Evolutionary conservation across 2,888 invertebrate species (phyloP).

Genomic region (Macrosoma leucophasiata): DNA sequence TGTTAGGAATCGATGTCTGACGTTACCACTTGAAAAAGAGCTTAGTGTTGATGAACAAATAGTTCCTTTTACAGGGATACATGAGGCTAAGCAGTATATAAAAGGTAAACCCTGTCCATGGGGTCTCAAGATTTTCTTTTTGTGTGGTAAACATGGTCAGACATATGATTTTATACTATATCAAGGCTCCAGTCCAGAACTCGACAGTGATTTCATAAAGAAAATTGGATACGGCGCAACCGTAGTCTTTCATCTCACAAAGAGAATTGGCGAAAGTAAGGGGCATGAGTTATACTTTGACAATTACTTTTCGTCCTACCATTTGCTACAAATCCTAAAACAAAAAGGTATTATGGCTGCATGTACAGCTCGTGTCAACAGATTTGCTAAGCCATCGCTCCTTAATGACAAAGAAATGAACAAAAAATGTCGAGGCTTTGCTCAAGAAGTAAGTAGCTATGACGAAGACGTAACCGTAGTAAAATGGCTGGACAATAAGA

Average conservation of each 20-base stretch:
- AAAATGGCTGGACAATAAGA: conserved; percentile 30
- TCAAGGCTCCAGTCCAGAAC: conserved; percentile 26
- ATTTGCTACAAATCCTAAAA: conserved; percentile 28
- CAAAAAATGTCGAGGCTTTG: conserved; percentile 25
- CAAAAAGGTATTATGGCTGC: conserved; percentile 27
- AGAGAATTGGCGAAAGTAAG: conserved; percentile 26
- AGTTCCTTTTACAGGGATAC: conserved; percentile 28
- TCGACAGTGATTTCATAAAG: conserved; percentile 22
- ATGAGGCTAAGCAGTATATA: conserved; percentile 25
- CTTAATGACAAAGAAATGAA: conserved; percentile 25
- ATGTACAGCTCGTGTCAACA: conserved; percentile 27
- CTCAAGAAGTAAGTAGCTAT: conserved; percentile 25
- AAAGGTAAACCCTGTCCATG: conserved; percentile 30
- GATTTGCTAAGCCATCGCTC: conserved; percentile 25
- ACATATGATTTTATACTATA: conserved; percentile 30
- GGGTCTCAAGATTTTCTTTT: conserved; percentile 27
- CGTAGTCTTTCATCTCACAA: conserved; percentile 25
- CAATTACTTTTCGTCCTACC: conserved; percentile 30
- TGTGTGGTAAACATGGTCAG: conserved; percentile 28
- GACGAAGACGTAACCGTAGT: conserved; percentile 28
- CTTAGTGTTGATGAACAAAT: conserved; percentile 30
- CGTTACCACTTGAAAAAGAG: conserved; percentile 26
- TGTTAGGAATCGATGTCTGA: conserved; percentile 27
- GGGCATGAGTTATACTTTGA: conserved; percentile 28
- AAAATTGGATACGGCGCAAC: conserved; percentile 28